A percentile compares a stretch with the other conserved stretches of the same genome.
Conservation (phyloP, 2,888 invertebrate genomes). For the Heteromyza rotundicornis region DNA sequence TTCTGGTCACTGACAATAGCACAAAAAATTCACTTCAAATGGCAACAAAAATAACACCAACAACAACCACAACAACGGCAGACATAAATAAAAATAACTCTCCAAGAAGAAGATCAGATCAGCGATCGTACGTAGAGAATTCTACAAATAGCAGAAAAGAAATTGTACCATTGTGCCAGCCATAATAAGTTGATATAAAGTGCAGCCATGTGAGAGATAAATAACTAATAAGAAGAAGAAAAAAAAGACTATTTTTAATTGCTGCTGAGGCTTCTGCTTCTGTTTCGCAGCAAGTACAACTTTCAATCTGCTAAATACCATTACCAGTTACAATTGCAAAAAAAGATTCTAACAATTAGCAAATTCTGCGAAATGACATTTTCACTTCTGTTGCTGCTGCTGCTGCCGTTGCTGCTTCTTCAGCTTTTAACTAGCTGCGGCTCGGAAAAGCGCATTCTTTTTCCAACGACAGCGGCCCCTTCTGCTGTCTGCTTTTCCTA, state of each 20-base stretch:
- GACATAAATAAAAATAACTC: no score
- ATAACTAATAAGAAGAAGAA: neutral
- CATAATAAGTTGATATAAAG: no score
- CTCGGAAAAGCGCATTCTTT: slow-evolving; percentile 31
- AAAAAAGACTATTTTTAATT: slow-evolving; percentile 37
- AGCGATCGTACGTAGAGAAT: no score
- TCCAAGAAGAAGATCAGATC: no score
- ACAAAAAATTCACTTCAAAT: neutral
- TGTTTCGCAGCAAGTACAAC: no score
- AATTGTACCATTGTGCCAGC: slow-evolving; percentile 3
- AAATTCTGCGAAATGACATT: slow-evolving; percentile 39
- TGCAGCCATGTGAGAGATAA: no score
- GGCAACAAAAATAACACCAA: neutral
- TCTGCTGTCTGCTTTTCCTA: slow-evolving; percentile 17
- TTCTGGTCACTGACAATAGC: no score
- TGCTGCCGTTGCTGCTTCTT: slow-evolving; percentile 4
- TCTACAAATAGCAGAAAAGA: slow-evolving; percentile 14
- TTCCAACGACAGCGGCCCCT: slow-evolving; percentile 23
- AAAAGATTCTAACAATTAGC: slow-evolving; percentile 39
- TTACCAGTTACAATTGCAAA: slow-evolving; percentile 16
- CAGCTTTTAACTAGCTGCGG: slow-evolving; percentile 19
- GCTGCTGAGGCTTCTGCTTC: no score
- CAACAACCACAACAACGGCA: neutral
- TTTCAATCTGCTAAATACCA: slow-evolving; percentile 39
- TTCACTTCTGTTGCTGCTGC: slow-evolving; percentile 32